Conservation (phyloP, 2,113 vertebrate genomes). For the Aspidoscelis tigris region DNA sequence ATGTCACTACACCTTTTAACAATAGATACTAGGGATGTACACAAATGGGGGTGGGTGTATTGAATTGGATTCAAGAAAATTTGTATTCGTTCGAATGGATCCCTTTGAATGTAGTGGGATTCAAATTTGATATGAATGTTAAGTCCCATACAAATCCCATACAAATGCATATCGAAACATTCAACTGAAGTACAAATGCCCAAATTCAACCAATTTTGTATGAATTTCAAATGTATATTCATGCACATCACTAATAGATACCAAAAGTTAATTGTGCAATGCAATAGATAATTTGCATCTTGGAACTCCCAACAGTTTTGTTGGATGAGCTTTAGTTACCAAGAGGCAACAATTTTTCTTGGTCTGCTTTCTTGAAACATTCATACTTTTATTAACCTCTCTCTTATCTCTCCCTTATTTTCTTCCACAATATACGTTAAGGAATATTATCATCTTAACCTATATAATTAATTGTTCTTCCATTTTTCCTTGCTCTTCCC, state of each 20-base stretch:
- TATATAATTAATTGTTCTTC: slow-evolving; percentile 25
- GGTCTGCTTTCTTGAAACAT: background rate
- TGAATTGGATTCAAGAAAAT: no score
- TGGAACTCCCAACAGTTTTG: background rate
- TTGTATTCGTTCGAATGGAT: no score
- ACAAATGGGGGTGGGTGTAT: no score
- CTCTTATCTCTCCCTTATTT: background rate
- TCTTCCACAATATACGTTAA: slow-evolving; percentile 13
- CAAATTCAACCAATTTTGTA: no score
- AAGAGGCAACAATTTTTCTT: background rate
- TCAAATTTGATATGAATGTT: no score
- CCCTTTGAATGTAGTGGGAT: no score
- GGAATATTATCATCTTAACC: slow-evolving; percentile 10
- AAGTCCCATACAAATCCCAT: no score
- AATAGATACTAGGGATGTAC: no score
- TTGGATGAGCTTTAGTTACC: background rate
- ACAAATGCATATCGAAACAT: no score
- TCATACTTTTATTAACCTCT: slow-evolving; percentile 3
- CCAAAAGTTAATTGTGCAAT: background rate
- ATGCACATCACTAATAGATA: background rate
- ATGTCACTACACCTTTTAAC: background rate
- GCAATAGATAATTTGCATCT: background rate
- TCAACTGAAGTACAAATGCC: no score
- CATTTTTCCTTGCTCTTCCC: slow-evolving; percentile 36
- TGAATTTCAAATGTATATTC: no score